Conservation (phyloP, 2,113 vertebrate genomes). For the Heterocephalus glaber region DNA sequence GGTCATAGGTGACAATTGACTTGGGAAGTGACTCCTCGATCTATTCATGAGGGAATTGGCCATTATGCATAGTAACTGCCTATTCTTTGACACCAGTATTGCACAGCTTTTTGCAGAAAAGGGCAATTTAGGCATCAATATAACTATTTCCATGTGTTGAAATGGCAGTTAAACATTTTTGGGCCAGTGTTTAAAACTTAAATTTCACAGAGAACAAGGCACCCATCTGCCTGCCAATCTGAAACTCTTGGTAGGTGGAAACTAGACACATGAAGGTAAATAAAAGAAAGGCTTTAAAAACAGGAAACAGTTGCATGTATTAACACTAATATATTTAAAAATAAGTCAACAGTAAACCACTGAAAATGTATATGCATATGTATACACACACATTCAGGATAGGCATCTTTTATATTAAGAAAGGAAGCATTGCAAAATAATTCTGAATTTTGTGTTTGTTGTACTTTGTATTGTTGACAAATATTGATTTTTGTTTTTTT, state of each 20-base stretch:
- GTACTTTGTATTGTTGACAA: slow-evolving; percentile 93
- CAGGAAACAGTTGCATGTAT: slow-evolving; percentile 91
- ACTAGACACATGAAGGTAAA: slow-evolving; percentile 85
- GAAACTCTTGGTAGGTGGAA: slow-evolving; percentile 82
- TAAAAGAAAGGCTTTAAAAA: slow-evolving; percentile 86
- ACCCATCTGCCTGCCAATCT: slow-evolving; percentile 82
- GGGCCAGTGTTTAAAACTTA: slow-evolving; percentile 88
- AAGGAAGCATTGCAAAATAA: slow-evolving; percentile 94
- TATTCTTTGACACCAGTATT: slow-evolving; percentile 99
- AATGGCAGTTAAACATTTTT: slow-evolving; percentile 82
- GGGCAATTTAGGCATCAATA: slow-evolving; percentile 99
- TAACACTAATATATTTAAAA: slow-evolving; percentile 93
- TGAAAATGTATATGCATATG: slow-evolving; percentile 88
- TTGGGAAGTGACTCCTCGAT: slow-evolving; percentile 98
- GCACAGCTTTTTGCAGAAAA: slow-evolving; percentile 99
- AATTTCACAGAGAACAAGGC: slow-evolving; percentile 85
- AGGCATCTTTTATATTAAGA: slow-evolving; percentile 95
- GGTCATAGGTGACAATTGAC: slow-evolving; percentile 98
- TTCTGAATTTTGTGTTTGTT: slow-evolving; percentile 94
- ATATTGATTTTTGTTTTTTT: slow-evolving; percentile 64
- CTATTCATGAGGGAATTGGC: slow-evolving; percentile 99
- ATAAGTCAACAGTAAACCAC: slow-evolving; percentile 91
- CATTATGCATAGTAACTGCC: slow-evolving; percentile 99
- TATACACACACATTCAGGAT: slow-evolving; percentile 86
- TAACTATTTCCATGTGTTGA: slow-evolving; percentile 99